Percentiles rank a stretch among this genome's conserved stretches.
These are phyloP conservation scores for Hippocampus comes DNA, from an alignment of 2,113 vertebrate genomes.

Conservation along the genomic window DNA sequence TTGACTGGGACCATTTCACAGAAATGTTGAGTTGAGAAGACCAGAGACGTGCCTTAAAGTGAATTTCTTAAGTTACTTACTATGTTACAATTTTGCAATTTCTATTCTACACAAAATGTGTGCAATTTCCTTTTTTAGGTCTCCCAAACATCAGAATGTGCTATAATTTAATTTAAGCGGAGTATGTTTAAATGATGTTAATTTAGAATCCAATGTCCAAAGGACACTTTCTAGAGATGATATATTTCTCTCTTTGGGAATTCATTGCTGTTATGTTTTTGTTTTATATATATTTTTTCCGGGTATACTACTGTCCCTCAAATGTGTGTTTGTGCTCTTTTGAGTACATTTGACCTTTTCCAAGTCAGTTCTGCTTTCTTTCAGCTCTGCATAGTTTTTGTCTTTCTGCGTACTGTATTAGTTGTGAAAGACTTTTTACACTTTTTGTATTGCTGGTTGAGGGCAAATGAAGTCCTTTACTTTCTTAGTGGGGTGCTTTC, in stretches of 20 bases:
- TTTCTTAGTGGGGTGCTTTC: conserved; percentile 12
- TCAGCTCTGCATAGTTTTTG: conserved; percentile 6
- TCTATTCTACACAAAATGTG: conserved; percentile 5
- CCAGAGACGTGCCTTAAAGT: conserved; percentile 59
- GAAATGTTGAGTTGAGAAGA: not conserved
- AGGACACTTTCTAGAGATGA: conserved; percentile 2
- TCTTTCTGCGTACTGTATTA: not conserved
- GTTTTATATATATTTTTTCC: not conserved
- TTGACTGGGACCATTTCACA: conserved; percentile 4
- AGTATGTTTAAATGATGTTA: not conserved
- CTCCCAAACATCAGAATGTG: conserved; percentile 1
- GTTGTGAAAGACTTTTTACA: conserved; percentile 8
- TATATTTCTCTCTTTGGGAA: not conserved
- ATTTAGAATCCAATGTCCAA: not conserved
- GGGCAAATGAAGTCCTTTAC: conserved; percentile 4
- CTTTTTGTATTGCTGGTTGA: not conserved
- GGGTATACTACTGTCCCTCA: conserved; percentile 31
- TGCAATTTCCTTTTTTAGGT: not conserved
- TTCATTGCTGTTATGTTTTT: conserved; percentile 22
- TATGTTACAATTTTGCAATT: not conserved
- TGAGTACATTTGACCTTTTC: conserved; percentile 11
- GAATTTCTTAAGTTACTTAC: conserved; percentile 13
- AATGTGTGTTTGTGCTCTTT: not conserved
- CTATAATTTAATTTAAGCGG: not conserved
- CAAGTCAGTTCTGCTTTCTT: conserved; percentile 11